Conservation (phyloP, 2,888 invertebrate genomes). For the Siphonodentalium dalli region DNA sequence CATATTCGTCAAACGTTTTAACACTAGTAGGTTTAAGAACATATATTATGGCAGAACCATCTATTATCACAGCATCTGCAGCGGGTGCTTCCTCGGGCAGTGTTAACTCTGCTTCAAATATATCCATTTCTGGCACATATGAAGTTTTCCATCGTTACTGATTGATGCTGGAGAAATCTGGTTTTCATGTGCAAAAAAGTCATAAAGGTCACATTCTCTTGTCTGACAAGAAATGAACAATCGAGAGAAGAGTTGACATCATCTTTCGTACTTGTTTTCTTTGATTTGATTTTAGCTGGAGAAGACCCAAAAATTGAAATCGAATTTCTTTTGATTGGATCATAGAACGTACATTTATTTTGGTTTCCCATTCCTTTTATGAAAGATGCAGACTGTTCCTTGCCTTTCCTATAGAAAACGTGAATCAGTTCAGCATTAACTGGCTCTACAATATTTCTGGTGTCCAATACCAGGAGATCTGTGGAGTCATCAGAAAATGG, state of each 20-base stretch:
- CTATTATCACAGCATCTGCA: conserved; percentile 19
- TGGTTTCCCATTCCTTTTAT: no score
- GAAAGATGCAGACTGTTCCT: background rate
- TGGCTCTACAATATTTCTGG: background rate
- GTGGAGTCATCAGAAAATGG: background rate
- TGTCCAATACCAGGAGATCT: conserved; percentile 4
- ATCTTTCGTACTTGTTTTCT: conserved; percentile 1
- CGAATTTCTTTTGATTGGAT: conserved; percentile 1
- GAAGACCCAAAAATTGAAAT: background rate
- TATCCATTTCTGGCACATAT: conserved; percentile 20
- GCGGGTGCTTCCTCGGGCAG: conserved; percentile 15
- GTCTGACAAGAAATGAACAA: conserved; percentile 23
- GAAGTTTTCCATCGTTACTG: conserved; percentile 13
- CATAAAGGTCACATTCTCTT: conserved; percentile 21
- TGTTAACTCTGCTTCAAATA: conserved; percentile 9
- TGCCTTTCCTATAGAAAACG: background rate
- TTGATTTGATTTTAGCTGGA: no score
- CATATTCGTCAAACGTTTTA: conserved; percentile 19
- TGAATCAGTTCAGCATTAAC: background rate
- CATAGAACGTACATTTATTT: no score
- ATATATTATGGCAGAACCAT: conserved; percentile 24
- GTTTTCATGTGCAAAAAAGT: conserved; percentile 18
- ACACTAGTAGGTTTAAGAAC: conserved; percentile 8
- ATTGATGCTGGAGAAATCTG: conserved; percentile 9
- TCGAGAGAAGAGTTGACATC: no score